Percentiles rank a stretch among this genome's conserved stretches.
These are phyloP conservation scores for Eilema depressum DNA, from an alignment of 2,888 invertebrate genomes.

Conservation along the genomic window DNA sequence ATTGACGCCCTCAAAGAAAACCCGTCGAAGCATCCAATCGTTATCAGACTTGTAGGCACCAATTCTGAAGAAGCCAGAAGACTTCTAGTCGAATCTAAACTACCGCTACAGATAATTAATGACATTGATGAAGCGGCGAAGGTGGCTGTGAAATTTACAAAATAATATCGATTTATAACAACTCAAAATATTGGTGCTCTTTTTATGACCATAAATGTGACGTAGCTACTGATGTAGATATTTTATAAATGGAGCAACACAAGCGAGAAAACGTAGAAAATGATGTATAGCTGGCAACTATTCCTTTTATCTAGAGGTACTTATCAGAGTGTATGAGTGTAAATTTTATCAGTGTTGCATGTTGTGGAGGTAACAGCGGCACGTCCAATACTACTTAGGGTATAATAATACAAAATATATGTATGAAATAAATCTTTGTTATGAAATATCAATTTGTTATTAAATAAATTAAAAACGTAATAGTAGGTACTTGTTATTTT, in stretches of 20 bases:
- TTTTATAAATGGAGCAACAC: background rate
- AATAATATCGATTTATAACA: background rate
- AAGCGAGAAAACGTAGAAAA: background rate
- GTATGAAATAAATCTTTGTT: background rate
- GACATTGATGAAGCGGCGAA: slow-evolving; percentile 97
- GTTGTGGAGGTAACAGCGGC: background rate
- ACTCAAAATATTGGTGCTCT: background rate
- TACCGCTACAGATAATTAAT: slow-evolving; percentile 93
- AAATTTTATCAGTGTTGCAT: slow-evolving; percentile 2
- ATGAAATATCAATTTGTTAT: background rate
- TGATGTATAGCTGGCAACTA: background rate
- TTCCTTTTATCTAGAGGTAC: background rate
- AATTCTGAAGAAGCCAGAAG: slow-evolving; percentile 94
- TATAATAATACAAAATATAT: background rate
- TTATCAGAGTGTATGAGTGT: background rate
- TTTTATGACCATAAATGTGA: background rate
- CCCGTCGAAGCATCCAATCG: slow-evolving; percentile 93
- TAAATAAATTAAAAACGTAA: background rate
- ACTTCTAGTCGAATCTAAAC: slow-evolving; percentile 93
- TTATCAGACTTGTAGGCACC: slow-evolving; percentile 98
- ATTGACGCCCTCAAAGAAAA: slow-evolving; percentile 94
- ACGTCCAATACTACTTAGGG: slow-evolving; percentile 1
- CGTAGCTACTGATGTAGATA: background rate
- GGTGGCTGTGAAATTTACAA: slow-evolving; percentile 90
- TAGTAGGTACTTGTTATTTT: background rate